phyloP scores from a whole-genome alignment of 2,797 vertebrate species.

The Acrossocheilus fasciatus region DNA sequence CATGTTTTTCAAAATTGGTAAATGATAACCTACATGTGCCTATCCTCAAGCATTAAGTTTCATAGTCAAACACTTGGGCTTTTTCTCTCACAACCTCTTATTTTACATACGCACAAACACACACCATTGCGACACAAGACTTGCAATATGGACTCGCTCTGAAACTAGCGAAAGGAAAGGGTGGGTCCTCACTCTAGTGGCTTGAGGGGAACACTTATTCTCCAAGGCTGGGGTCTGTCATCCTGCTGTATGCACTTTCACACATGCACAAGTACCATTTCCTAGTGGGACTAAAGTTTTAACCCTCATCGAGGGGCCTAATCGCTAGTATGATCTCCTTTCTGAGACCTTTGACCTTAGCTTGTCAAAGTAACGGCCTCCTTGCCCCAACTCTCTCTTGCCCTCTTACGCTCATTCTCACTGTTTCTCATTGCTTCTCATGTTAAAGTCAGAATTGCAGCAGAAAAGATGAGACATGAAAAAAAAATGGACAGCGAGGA shows the following conservation, averaged over 20 bases:
- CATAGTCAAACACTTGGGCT: neutral
- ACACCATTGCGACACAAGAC: neutral
- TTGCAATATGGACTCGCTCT: neutral
- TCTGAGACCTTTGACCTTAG: slow-evolving; percentile 75
- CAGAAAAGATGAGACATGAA: neutral
- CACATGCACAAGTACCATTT: slow-evolving; percentile 12
- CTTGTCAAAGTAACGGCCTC: slow-evolving; percentile 78
- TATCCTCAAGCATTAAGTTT: neutral
- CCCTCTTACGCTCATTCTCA: slow-evolving; percentile 31
- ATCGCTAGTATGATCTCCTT: slow-evolving; percentile 76
- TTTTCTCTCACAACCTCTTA: slow-evolving; percentile 1
- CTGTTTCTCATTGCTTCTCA: neutral
- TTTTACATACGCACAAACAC: neutral
- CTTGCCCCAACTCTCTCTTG: slow-evolving; percentile 57
- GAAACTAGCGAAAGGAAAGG: neutral
- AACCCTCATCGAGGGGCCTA: slow-evolving; percentile 72
- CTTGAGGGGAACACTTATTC: slow-evolving; percentile 23
- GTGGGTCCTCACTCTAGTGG: neutral
- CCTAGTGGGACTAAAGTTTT: slow-evolving; percentile 28
- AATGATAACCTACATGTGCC: too few species aligned
- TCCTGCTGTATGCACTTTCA: slow-evolving; percentile 1
- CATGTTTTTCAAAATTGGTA: too few species aligned
- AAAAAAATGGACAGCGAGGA: neutral
- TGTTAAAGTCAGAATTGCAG: slow-evolving; percentile 35
- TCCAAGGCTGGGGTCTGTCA: slow-evolving; percentile 13